Conservation (phyloP, 2,797 vertebrate species). For the Danio jaintianensis region DNA sequence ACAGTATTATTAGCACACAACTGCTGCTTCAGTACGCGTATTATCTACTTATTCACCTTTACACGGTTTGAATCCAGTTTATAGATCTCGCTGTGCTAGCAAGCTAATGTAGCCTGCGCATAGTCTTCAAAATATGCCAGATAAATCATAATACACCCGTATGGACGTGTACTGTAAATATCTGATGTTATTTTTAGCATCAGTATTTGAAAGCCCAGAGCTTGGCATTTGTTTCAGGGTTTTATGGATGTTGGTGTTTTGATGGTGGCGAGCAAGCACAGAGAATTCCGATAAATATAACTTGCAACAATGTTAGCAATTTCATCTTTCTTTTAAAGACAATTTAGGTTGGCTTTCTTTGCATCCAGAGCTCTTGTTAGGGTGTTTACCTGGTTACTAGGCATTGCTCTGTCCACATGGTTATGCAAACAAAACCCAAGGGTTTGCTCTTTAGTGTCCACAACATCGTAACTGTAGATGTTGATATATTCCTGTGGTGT, state of each 20-base stretch:
- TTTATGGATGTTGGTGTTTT: neutral
- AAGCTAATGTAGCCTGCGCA: slow-evolving; percentile 31
- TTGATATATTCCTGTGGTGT: neutral
- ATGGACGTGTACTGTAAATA: neutral
- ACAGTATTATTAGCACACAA: neutral
- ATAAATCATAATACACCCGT: neutral
- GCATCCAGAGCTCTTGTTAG: neutral
- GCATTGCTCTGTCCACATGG: slow-evolving; percentile 55
- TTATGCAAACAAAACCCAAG: slow-evolving; percentile 57
- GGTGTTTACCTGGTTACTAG: slow-evolving; percentile 69
- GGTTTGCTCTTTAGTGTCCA: neutral
- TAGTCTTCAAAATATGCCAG: neutral
- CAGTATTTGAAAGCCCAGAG: neutral
- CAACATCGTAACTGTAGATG: neutral
- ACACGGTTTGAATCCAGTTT: neutral
- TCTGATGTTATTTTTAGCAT: neutral
- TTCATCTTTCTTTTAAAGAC: neutral
- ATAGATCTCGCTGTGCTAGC: slow-evolving; percentile 2
- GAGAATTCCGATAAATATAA: neutral
- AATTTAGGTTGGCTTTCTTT: neutral
- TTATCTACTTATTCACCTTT: neutral
- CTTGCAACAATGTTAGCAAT: neutral
- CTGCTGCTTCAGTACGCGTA: neutral
- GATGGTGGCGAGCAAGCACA: neutral
- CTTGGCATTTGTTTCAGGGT: neutral